phyloP scores from a whole-genome alignment of 1,140 invertebrate species.

The Papilio polytes region DNA sequence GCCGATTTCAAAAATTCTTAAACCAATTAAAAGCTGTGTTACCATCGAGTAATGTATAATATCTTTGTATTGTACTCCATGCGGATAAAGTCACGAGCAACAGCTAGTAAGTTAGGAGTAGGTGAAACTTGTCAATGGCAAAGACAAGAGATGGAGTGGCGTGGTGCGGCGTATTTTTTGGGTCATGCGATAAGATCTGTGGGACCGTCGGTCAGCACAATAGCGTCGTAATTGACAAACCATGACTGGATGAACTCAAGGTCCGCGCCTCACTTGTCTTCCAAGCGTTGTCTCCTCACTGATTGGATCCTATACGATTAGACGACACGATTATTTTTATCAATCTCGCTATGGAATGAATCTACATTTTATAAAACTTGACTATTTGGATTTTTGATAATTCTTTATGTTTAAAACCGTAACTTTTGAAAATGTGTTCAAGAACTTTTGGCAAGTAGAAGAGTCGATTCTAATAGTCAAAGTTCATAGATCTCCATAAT shows the following conservation, averaged over 20 bases:
- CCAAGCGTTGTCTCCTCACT: slow-evolving; percentile 34
- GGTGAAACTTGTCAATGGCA: slow-evolving; percentile 1
- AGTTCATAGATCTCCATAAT: neutral
- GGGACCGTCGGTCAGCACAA: slow-evolving; percentile 54
- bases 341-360: neutral
- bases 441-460: neutral
- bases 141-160: neutral
- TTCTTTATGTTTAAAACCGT: neutral
- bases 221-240: slow-evolving; percentile 64
- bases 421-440: neutral
- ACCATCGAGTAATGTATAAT: no score
- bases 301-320: slow-evolving; percentile 43
- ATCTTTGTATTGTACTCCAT: no score
- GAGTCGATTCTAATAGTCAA: neutral
- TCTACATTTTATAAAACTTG: neutral
- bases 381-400: neutral
- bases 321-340: slow-evolving; percentile 29
- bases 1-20: no score
- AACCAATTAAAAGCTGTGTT: no score
- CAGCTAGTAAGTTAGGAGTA: no score
- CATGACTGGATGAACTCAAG: slow-evolving; percentile 69
- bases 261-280: slow-evolving; percentile 48
- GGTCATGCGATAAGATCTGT: slow-evolving; percentile 56
- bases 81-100: no score
- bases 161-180: slow-evolving; percentile 51